Conservation (phyloP, 2,888 invertebrate species). For the Hesperia comma region DNA sequence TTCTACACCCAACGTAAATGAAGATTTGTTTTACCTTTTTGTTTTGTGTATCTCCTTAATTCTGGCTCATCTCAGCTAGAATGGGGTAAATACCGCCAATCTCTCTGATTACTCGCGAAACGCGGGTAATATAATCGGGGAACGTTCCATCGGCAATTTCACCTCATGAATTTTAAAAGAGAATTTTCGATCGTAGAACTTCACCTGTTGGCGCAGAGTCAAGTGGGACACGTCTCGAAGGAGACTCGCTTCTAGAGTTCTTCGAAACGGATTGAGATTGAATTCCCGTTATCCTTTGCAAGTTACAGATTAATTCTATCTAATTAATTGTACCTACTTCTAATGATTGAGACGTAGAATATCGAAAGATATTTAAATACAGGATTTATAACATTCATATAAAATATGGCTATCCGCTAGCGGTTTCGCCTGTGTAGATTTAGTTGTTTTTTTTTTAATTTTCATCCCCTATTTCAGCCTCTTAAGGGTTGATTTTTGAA, state of each 20-base stretch:
- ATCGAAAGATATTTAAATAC: no score
- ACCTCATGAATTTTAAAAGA: constrained; percentile 53
- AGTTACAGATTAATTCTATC: neutral
- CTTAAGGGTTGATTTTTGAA: no score
- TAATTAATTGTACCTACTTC: neutral
- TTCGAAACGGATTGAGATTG: constrained; percentile 3
- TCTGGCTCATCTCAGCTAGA: constrained; percentile 16
- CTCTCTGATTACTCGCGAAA: constrained; percentile 41
- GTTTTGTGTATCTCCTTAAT: constrained; percentile 10
- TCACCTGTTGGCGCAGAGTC: constrained; percentile 45
- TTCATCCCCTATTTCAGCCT: no score
- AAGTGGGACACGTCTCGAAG: constrained; percentile 38
- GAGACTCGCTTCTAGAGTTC: constrained; percentile 31
- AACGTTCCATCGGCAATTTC: constrained; percentile 46
- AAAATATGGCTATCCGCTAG: no score
- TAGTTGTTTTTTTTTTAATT: no score
- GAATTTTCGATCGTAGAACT: constrained; percentile 40
- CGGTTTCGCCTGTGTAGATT: no score
- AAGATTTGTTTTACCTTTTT: neutral
- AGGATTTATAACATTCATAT: no score
- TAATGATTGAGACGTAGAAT: no score
- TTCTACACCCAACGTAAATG: neutral
- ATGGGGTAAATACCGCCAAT: constrained; percentile 39
- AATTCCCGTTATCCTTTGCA: neutral
- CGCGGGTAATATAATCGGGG: constrained; percentile 39